These are phyloP conservation scores for Cataglyphis rosenhaueri DNA, from an alignment of 2,888 invertebrate genomes.

Conservation along the genomic window DNA sequence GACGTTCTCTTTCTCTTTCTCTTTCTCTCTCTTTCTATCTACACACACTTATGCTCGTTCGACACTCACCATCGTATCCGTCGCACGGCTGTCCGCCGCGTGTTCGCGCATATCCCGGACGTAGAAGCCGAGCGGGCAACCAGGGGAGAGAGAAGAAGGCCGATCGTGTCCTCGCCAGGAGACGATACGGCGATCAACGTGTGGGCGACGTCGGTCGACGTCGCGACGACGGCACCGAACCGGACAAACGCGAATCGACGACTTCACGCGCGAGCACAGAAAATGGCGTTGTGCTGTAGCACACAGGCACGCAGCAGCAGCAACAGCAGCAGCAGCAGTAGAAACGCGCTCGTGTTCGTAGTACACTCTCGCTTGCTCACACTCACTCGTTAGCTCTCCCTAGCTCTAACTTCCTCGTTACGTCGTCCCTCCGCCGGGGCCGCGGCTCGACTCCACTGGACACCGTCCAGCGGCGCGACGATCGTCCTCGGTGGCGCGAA, in stretches of 20 bases:
- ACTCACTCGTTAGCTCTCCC: not conserved
- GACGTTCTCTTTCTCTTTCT: not conserved
- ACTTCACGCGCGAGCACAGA: slow-evolving; percentile 73
- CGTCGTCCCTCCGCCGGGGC: slow-evolving; percentile 37
- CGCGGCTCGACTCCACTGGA: slow-evolving; percentile 28
- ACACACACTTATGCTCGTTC: not conserved
- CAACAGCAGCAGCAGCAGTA: slow-evolving; percentile 23
- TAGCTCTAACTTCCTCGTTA: slow-evolving; percentile 23
- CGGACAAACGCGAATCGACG: slow-evolving; percentile 54
- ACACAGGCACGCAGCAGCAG: slow-evolving; percentile 44
- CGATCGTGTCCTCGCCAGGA: not conserved
- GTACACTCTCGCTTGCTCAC: slow-evolving; percentile 15
- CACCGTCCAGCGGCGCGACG: slow-evolving; percentile 18
- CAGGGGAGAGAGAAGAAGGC: not conserved
- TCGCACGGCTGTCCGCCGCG: slow-evolving; percentile 72
- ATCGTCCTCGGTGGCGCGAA: not conserved
- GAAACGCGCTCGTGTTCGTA: slow-evolving; percentile 6
- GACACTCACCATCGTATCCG: slow-evolving; percentile 78
- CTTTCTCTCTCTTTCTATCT: not conserved
- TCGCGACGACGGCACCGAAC: slow-evolving; percentile 19
- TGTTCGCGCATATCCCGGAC: slow-evolving; percentile 78
- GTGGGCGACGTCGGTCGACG: not conserved
- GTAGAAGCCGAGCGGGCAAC: not conserved
- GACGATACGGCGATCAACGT: not conserved
- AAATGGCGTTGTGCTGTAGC: slow-evolving; percentile 74